phyloP scores from a whole-genome alignment of 1,140 invertebrate species.

The Scaptomyza hsui region DNA sequence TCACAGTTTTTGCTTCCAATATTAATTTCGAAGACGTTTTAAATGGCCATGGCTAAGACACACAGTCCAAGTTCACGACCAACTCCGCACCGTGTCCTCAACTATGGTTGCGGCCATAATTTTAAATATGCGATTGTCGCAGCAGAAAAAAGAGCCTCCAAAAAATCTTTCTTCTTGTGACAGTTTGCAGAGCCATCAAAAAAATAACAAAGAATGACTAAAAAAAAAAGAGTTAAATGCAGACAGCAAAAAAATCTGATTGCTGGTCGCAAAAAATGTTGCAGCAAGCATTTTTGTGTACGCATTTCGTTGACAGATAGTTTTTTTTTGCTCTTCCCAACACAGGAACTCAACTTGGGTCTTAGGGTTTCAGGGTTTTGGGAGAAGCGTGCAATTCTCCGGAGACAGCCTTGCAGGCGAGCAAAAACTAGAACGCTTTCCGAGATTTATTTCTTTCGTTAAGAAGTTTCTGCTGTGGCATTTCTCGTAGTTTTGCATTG shows the following conservation, averaged over 20 bases:
- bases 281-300: constrained; percentile 67
- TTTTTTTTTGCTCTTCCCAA: constrained; percentile 40
- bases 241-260: constrained; percentile 37
- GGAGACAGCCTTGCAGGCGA: constrained; percentile 55
- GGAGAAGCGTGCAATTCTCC: constrained; percentile 76
- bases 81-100: constrained; percentile 8
- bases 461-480: constrained; percentile 64
- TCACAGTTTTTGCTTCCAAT: constrained; percentile 78
- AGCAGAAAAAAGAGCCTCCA: constrained; percentile 9
- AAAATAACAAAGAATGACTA: not conserved
- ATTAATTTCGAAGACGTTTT: constrained; percentile 83
- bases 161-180: constrained; percentile 67
- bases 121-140: constrained; percentile 70
- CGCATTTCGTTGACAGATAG: constrained; percentile 53
- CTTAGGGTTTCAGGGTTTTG: constrained; percentile 4
- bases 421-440: constrained; percentile 73
- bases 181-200: constrained; percentile 43
- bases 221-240: constrained; percentile 48
- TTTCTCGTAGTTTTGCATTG: constrained; percentile 70
- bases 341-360: not conserved
- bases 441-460: constrained; percentile 81
- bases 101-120: constrained; percentile 53
- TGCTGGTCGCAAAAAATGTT: constrained; percentile 37
- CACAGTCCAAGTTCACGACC: constrained; percentile 35
- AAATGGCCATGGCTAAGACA: constrained; percentile 69